Conservation (phyloP, 30 jellyfish, hydroid and myxozoan genomes). For the Morbakka virulenta region DNA sequence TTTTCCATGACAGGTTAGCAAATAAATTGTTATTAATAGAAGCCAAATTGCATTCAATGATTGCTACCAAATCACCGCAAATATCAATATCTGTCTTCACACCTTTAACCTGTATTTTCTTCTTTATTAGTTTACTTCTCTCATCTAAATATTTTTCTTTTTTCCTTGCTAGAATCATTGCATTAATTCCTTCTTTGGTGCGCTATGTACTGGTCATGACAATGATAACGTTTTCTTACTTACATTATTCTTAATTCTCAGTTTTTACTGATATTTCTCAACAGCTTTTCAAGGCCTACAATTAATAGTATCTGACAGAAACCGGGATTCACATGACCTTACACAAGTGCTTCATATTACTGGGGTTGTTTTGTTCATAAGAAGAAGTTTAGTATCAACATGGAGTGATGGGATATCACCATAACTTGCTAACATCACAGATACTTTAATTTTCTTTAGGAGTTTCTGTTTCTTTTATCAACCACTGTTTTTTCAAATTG, state of each 20-base stretch:
- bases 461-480: constrained; percentile 22
- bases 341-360: constrained; percentile 3
- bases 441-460: constrained; percentile 22
- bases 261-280: constrained; percentile 11
- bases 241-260: constrained; percentile 2
- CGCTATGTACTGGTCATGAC: constrained; percentile 38
- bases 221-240: constrained; percentile 3
- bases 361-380: constrained; percentile 9
- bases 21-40: constrained; percentile 6
- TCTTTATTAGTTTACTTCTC: constrained; percentile 5
- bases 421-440: not conserved
- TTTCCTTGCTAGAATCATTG: constrained; percentile 28
- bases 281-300: constrained; percentile 13
- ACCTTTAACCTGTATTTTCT: constrained; percentile 4
- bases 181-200: constrained; percentile 19
- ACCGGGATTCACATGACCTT: constrained; percentile 27
- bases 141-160: constrained; percentile 18
- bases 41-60: not conserved
- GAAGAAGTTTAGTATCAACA: constrained; percentile 22
- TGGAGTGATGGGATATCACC: constrained; percentile 15
- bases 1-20: constrained; percentile 20
- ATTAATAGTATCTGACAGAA: constrained; percentile 19
- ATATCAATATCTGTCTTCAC: constrained; percentile 16
- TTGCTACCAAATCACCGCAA: constrained; percentile 2
- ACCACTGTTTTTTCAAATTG: constrained; percentile 39